These are phyloP conservation scores for Scaptomyza tumidula DNA, from an alignment of 2,888 invertebrate species.

Conservation along the genomic window DNA sequence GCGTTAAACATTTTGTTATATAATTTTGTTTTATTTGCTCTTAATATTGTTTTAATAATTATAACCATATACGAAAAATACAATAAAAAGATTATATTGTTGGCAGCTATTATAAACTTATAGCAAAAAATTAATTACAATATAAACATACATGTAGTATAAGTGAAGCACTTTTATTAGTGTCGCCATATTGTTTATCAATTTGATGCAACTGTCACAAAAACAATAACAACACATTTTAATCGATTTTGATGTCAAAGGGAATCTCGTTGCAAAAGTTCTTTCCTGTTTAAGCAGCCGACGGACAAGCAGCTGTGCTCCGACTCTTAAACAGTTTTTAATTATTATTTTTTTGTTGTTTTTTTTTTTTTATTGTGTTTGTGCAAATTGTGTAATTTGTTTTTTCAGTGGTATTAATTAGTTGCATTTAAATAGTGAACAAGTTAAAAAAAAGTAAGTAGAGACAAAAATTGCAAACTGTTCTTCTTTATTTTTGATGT, in stretches of 20 bases:
- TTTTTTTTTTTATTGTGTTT: background rate
- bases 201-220: background rate
- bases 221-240: background rate
- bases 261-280: background rate
- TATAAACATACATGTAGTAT: no score
- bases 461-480: background rate
- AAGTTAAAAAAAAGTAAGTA: no score
- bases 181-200: background rate
- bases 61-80: no score
- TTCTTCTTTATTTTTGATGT: no score
- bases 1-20: background rate
- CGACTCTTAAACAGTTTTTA: background rate
- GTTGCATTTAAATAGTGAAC: background rate
- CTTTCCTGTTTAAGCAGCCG: background rate
- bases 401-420: background rate
- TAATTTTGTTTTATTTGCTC: background rate
- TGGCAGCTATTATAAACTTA: no score
- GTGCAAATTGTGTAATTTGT: no score
- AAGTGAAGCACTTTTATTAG: background rate
- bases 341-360: background rate
- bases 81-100: no score
- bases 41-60: no score
- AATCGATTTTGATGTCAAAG: background rate
- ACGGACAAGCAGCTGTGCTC: background rate
- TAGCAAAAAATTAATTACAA: no score